These are phyloP conservation scores for Saimiri boliviensis DNA, from an alignment of 2,113 vertebrate genomes.

Conservation along the genomic window DNA sequence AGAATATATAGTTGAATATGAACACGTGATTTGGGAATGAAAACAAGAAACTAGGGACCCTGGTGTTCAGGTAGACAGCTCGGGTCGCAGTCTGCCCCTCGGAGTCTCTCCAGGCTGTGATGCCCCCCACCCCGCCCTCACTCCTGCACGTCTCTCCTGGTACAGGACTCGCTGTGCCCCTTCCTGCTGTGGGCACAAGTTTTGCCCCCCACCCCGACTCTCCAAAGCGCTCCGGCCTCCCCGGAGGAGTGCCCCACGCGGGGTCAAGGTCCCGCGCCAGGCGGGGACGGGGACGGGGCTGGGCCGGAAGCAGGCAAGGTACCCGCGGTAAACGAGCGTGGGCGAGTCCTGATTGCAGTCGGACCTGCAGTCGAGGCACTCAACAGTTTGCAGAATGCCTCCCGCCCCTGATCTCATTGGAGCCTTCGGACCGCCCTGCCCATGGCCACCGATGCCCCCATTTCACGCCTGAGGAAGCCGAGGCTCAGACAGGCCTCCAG, in stretches of 20 bases:
- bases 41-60: background rate
- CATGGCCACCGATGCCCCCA: background rate
- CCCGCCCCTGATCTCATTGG: slow-evolving; percentile 49
- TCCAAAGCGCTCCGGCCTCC: background rate
- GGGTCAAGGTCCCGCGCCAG: background rate
- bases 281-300: background rate
- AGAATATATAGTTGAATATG: background rate
- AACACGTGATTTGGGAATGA: background rate
- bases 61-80: background rate
- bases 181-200: background rate
- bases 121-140: background rate
- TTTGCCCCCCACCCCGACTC: background rate
- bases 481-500: background rate
- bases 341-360: slow-evolving; percentile 28
- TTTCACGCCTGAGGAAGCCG: background rate
- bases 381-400: background rate
- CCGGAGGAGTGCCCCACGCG: background rate
- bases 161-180: background rate
- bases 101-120: no score
- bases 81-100: background rate
- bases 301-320: background rate
- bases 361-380: background rate
- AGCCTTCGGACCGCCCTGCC: slow-evolving; percentile 4
- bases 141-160: background rate
- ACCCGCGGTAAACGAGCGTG: background rate